phyloP scores from a whole-genome alignment of 2,113 vertebrate genomes.

The Caretta caretta region DNA sequence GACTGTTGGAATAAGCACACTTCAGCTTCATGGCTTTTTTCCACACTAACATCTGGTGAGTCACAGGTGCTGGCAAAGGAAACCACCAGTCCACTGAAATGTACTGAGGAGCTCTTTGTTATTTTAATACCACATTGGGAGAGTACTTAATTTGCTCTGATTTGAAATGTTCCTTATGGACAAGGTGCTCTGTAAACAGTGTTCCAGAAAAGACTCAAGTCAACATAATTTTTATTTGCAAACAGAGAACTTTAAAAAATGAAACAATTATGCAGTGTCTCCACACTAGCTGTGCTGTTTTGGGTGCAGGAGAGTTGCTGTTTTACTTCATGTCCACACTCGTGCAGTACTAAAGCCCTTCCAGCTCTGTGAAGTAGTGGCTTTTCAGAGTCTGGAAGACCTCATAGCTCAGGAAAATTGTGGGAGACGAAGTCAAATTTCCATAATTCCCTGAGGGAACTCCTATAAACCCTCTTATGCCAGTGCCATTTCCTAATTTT shows the following conservation, averaged over 20 bases:
- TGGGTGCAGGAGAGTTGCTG: neutral
- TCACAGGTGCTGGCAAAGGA: conserved; percentile 71
- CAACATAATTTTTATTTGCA: conserved; percentile 56
- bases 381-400: neutral
- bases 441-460: neutral
- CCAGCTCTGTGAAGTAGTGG: neutral
- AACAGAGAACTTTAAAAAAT: conserved; percentile 43
- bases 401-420: neutral
- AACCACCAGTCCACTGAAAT: conserved; percentile 18
- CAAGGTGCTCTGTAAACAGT: conserved; percentile 56
- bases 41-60: conserved; percentile 59
- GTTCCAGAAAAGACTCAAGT: conserved; percentile 33
- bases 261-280: neutral
- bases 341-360: neutral
- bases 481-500: neutral
- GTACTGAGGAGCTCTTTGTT: conserved; percentile 53
- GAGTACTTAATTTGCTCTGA: conserved; percentile 69
- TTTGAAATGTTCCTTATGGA: conserved; percentile 65
- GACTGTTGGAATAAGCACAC: conserved; percentile 29
- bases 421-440: neutral
- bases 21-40: conserved; percentile 26
- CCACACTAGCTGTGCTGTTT: neutral
- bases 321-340: neutral
- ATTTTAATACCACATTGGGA: conserved; percentile 69
- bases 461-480: neutral